phyloP scores from a whole-genome alignment of 2,797 vertebrate species.

The Periparus ater region DNA sequence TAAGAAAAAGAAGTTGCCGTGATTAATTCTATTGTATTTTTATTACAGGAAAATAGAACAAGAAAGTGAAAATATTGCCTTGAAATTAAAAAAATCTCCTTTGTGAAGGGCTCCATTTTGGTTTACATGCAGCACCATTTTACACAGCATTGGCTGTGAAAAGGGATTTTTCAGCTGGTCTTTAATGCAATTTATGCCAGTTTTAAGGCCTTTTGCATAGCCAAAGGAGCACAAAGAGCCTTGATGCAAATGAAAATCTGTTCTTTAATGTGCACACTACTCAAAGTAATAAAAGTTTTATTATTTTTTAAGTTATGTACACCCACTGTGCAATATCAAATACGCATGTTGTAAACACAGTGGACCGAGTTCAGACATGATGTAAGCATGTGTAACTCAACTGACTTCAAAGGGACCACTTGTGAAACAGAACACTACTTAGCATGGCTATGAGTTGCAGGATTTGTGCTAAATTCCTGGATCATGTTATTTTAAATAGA shows the following conservation, averaged over 20 bases:
- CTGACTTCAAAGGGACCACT: constrained; percentile 50
- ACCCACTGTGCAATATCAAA: constrained; percentile 63
- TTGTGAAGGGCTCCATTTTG: neutral
- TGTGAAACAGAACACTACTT: constrained; percentile 53
- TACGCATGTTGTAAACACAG: constrained; percentile 57
- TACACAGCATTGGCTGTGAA: neutral
- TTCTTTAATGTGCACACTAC: constrained; percentile 44
- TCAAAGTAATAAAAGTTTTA: constrained; percentile 63
- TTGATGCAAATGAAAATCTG: constrained; percentile 43
- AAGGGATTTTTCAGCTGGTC: constrained; percentile 18
- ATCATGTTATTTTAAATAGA: constrained; percentile 4
- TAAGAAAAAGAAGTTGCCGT: neutral
- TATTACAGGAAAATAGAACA: neutral
- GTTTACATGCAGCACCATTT: neutral
- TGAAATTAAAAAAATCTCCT: neutral
- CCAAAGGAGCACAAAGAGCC: neutral
- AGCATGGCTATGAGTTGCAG: neutral
- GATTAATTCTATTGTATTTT: neutral
- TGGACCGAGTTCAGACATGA: constrained; percentile 52
- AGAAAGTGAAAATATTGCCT: neutral
- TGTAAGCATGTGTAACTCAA: constrained; percentile 56
- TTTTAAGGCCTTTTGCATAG: constrained; percentile 22
- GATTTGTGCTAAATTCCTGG: neutral
- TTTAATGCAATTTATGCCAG: neutral
- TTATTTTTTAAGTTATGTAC: constrained; percentile 45